Evolutionary conservation across 2,888 invertebrate genomes (phyloP).

Genomic region (Mythimna ferrago): DNA sequence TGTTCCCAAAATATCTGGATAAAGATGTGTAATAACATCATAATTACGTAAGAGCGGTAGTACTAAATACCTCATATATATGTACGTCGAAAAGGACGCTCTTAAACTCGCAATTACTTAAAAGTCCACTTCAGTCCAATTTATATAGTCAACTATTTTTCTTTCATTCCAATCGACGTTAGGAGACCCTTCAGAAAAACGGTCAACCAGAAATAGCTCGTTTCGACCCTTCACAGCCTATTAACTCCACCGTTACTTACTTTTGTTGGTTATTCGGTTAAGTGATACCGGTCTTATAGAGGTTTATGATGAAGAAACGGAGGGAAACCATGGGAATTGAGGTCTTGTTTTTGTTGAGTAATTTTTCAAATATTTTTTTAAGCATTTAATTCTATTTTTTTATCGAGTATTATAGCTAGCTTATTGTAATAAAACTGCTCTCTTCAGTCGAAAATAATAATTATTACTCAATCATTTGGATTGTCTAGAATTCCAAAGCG

Average conservation of each 20-base stretch:
- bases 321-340: neutral
- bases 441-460: no score
- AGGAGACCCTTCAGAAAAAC: slow-evolving; percentile 11
- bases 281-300: slow-evolving; percentile 8
- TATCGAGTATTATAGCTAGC: no score
- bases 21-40: no score
- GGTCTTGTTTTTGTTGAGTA: neutral
- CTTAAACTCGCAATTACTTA: neutral
- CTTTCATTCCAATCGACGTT: slow-evolving; percentile 6
- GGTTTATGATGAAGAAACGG: neutral
- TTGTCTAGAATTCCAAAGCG: no score
- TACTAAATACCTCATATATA: no score
- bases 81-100: no score
- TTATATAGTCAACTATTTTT: slow-evolving; percentile 14
- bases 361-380: no score
- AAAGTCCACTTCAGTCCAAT: slow-evolving; percentile 10
- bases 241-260: slow-evolving; percentile 25
- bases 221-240: slow-evolving; percentile 36
- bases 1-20: no score
- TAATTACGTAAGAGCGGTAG: no score
- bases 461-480: no score
- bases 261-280: slow-evolving; percentile 30
- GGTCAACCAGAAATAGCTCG: slow-evolving; percentile 20
- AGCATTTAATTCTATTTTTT: no score
- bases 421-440: no score